Conservation (phyloP, 2,888 invertebrate species). For the Eristalis pertinax region DNA sequence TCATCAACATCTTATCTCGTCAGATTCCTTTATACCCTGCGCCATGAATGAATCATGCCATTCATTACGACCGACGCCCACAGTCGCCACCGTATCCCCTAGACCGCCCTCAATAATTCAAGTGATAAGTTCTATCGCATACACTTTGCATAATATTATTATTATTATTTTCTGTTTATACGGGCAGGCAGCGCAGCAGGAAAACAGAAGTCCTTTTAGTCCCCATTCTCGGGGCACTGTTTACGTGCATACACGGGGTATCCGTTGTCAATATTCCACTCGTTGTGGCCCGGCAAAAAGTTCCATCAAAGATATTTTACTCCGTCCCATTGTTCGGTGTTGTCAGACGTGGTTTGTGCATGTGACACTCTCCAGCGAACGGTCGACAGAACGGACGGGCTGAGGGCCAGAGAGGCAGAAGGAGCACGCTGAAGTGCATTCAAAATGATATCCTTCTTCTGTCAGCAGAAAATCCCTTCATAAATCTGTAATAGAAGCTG, state of each 20-base stretch:
- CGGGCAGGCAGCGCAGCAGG: background rate
- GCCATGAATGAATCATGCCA: constrained; percentile 49
- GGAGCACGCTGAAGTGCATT: constrained; percentile 42
- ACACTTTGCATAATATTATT: constrained; percentile 70
- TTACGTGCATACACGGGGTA: background rate
- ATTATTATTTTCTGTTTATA: constrained; percentile 66
- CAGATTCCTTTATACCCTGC: constrained; percentile 26
- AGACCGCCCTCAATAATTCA: constrained; percentile 28
- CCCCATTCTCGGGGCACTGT: background rate
- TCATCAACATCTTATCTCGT: constrained; percentile 47
- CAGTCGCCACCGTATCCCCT: background rate
- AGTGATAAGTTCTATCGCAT: constrained; percentile 66
- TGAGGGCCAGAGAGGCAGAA: background rate
- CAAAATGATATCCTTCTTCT: constrained; percentile 63
- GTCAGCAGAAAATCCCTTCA: constrained; percentile 64
- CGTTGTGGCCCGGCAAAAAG: background rate
- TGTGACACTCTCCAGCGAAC: constrained; percentile 14
- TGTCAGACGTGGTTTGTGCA: constrained; percentile 48
- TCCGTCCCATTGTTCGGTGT: constrained; percentile 52
- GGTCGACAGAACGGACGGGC: background rate
- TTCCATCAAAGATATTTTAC: constrained; percentile 47
- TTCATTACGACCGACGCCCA: constrained; percentile 51
- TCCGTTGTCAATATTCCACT: constrained; percentile 46
- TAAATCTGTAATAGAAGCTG: constrained; percentile 39
- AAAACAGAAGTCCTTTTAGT: constrained; percentile 3